These are phyloP conservation scores for Lymantria dispar DNA, from an alignment of 2,888 invertebrate species.

Conservation along the genomic window DNA sequence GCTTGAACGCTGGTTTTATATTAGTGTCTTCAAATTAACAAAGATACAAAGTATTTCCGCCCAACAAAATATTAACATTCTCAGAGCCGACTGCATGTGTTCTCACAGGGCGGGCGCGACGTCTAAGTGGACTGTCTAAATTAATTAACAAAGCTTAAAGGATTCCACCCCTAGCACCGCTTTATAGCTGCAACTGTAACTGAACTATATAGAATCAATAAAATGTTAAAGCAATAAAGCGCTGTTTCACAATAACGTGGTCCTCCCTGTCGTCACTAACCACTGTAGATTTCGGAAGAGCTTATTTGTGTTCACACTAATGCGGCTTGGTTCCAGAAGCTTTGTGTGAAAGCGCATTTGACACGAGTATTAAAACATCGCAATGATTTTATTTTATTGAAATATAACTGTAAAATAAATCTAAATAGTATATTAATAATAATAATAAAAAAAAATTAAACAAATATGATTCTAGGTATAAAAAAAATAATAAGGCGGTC, in stretches of 20 bases:
- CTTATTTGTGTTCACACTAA: conserved; percentile 75
- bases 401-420: background rate
- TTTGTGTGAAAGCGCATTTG: conserved; percentile 53
- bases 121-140: conserved; percentile 73
- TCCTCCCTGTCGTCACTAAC: conserved; percentile 55
- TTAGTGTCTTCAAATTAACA: conserved; percentile 57
- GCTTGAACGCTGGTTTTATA: conserved; percentile 40
- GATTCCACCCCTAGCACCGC: conserved; percentile 50
- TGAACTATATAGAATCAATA: conserved; percentile 36
- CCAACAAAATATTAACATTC: conserved; percentile 54
- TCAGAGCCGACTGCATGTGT: conserved; percentile 55
- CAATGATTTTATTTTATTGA: background rate
- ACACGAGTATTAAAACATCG: conserved; percentile 22
- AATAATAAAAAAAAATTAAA: no score
- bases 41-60: conserved; percentile 65
- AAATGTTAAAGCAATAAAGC: conserved; percentile 52
- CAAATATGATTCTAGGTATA: background rate
- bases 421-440: no score
- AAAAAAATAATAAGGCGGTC: background rate
- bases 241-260: conserved; percentile 44
- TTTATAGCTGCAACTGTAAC: conserved; percentile 53
- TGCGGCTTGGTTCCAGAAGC: conserved; percentile 61
- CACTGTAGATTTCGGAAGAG: conserved; percentile 66
- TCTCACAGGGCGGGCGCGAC: conserved; percentile 50
- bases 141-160: conserved; percentile 70